Evolutionary conservation across 2,113 vertebrate species (phyloP).

Genomic region (Corythaixoides concolor): DNA sequence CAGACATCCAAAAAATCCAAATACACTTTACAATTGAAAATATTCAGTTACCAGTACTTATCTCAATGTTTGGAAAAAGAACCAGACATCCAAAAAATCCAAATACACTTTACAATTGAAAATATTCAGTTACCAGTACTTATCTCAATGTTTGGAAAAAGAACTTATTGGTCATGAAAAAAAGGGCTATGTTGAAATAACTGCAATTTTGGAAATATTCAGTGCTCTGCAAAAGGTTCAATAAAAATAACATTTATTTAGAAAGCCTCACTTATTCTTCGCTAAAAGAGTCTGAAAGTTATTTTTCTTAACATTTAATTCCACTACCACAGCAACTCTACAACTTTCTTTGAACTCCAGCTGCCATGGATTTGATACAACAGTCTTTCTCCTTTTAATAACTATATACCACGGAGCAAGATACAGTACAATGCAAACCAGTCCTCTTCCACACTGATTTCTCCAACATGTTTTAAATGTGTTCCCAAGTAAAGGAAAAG

Average conservation of each 20-base stretch:
- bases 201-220: conserved; percentile 34
- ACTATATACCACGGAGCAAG: not conserved
- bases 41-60: no score
- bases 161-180: conserved; percentile 39
- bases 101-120: not conserved
- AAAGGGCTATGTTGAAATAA: conserved; percentile 17
- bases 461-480: not conserved
- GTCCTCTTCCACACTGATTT: not conserved
- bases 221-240: not conserved
- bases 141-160: conserved; percentile 35
- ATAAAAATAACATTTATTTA: conserved; percentile 44
- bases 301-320: conserved; percentile 18
- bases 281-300: not conserved
- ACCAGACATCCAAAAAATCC: not conserved
- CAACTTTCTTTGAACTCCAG: not conserved
- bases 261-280: not conserved
- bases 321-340: not conserved
- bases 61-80: no score
- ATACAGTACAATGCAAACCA: not conserved
- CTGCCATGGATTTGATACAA: not conserved
- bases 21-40: no score
- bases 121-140: conserved; percentile 7
- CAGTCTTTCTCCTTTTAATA: not conserved
- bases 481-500: not conserved
- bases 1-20: no score